Evolutionary conservation across 2,888 invertebrate species (phyloP).

Genomic region (Blera fallax): DNA sequence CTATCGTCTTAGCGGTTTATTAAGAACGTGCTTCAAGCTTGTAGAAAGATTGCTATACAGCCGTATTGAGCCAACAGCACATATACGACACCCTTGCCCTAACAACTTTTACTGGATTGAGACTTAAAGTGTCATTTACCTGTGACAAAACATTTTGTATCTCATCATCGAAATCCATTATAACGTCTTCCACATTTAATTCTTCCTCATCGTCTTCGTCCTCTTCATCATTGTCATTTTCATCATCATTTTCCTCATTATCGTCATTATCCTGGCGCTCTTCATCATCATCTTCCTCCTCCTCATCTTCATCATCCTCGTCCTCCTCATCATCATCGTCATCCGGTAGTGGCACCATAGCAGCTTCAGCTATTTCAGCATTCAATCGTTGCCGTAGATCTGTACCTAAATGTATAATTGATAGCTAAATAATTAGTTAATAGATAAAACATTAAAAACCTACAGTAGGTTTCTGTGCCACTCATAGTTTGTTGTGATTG

Average conservation of each 20-base stretch:
- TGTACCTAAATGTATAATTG: neutral
- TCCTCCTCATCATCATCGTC: conserved; percentile 70
- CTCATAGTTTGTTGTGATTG: conserved; percentile 32
- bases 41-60: too few relatives aligned
- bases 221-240: conserved; percentile 63
- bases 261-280: conserved; percentile 61
- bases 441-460: neutral
- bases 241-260: conserved; percentile 66
- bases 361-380: conserved; percentile 31
- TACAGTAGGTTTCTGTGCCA: neutral
- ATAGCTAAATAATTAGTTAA: neutral
- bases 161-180: conserved; percentile 68
- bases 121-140: conserved; percentile 18
- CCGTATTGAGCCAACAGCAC: too few relatives aligned
- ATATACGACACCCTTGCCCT: too few relatives aligned
- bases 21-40: too few relatives aligned
- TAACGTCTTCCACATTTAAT: conserved; percentile 53
- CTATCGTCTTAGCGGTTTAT: too few relatives aligned
- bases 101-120: too few relatives aligned
- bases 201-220: conserved; percentile 69
- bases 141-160: conserved; percentile 64
- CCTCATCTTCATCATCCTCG: conserved; percentile 58
- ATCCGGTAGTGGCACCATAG: conserved; percentile 53
- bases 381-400: conserved; percentile 22
- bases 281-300: conserved; percentile 65